phyloP scores from a whole-genome alignment of 2,797 vertebrate genomes.

The Rhinophrynus dorsalis region DNA sequence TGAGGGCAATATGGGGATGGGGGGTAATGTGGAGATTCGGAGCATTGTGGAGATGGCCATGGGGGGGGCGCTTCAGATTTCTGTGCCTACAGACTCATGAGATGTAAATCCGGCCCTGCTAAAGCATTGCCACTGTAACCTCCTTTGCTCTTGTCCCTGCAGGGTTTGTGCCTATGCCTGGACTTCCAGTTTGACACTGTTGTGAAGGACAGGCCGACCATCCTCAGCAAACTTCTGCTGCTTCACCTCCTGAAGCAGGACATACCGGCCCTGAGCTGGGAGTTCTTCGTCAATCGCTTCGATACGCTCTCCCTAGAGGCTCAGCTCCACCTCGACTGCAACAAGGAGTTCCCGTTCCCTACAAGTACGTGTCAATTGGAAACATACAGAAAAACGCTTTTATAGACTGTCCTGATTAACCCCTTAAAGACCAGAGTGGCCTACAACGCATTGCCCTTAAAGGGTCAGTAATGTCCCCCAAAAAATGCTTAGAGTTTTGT shows the following conservation, averaged over 20 bases:
- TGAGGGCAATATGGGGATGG: no score
- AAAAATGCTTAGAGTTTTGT: no score
- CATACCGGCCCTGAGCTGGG: slow-evolving; percentile 96
- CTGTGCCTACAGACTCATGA: no score
- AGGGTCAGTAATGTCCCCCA: no score
- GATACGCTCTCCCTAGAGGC: slow-evolving; percentile 96
- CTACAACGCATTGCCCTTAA: no score
- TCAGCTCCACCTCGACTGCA: slow-evolving; percentile 96
- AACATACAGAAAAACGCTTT: no score
- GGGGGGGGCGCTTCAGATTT: no score
- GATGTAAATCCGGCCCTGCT: no score
- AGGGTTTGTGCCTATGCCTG: slow-evolving; percentile 95
- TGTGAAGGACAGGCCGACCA: slow-evolving; percentile 92
- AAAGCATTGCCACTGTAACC: background rate
- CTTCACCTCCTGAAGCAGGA: slow-evolving; percentile 94
- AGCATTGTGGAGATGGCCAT: no score
- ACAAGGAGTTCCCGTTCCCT: slow-evolving; percentile 98
- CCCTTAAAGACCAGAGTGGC: no score
- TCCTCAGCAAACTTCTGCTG: slow-evolving; percentile 94
- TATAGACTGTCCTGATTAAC: no score
- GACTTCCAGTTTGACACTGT: slow-evolving; percentile 99
- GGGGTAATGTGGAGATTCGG: no score
- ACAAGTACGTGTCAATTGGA: slow-evolving; percentile 92
- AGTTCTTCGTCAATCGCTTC: slow-evolving; percentile 98
- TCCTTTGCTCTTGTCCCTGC: background rate